Evolutionary conservation across 2,888 invertebrate species (phyloP), one percentile per base, ranked within the genome.

Genomic region (Dusona sp.): DNA sequence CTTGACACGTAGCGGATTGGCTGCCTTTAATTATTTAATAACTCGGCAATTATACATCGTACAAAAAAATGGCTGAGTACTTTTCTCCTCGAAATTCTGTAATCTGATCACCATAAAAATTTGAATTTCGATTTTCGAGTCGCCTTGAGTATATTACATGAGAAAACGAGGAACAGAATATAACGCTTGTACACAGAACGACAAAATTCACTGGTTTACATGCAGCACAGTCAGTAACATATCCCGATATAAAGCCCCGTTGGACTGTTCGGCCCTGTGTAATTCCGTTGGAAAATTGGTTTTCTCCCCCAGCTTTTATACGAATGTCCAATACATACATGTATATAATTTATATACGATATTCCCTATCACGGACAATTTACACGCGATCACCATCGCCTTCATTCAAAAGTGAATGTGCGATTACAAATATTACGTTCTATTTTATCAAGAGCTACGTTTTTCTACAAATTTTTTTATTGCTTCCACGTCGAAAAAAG

Each of bases 171-270:
- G 51, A 36, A 51, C 48, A 54, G 70, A 33, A 57, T 25, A 51
- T 77, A 83, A 80, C 72, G 42, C 74, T 78, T 51, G 67, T 48
- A 84, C 86, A 57, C 77, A 73, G 77, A 61, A 67, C 73, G 83
- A 86, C 83, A 83, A 86, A n/a, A 83, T 83, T 83, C 83, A 80
- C 83, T 80, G 78, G 80, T 86, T 86, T 83, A 83, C 86, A 83
- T 36, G 67, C 48, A 29, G 25, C 61, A 61, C 61, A 45, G 80
- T 78, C 83, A 81, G 77, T 86, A 80, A 86, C 51, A 80, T 83
- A 80, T 78, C 77, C 80, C 83, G 83, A 83, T 83, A 83, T 51
- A 45, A 67, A 61, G 22, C 51, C 83, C 61, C 72, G 77, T 19
- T 75, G 67, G 82, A 61, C 68, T 83, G 70, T 67, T 75, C 78